phyloP scores from a whole-genome alignment of 2,888 invertebrate genomes.

The Hesperia comma region DNA sequence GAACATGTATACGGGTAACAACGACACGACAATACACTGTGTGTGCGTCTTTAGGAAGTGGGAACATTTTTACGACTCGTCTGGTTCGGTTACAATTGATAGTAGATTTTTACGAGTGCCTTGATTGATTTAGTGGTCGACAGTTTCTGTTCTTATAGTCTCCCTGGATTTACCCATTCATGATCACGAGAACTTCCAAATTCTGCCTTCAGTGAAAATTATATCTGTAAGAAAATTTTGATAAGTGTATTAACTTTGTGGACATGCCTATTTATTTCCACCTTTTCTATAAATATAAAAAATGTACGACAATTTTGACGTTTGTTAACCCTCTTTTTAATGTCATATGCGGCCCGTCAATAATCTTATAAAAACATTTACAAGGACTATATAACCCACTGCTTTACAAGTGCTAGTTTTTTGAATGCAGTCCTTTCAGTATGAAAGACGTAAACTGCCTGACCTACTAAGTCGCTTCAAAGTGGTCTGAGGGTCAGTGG shows the following conservation, averaged over 20 bases:
- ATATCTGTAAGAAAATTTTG: no score
- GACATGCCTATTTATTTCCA: no score
- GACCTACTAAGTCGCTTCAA: slow-evolving; percentile 29
- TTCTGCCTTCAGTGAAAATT: no score
- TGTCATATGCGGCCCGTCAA: not conserved
- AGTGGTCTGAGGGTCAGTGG: slow-evolving; percentile 24
- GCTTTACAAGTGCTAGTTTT: slow-evolving; percentile 16
- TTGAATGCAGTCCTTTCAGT: slow-evolving; percentile 28
- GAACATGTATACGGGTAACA: not conserved
- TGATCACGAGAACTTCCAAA: no score
- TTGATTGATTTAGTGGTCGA: no score
- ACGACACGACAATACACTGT: not conserved
- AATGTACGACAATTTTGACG: not conserved
- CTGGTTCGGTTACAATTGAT: no score
- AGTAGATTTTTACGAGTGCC: no score
- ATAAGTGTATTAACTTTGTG: no score
- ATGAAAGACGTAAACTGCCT: slow-evolving; percentile 19
- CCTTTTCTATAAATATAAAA: no score
- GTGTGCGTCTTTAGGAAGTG: not conserved
- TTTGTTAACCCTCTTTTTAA: not conserved
- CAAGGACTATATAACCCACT: slow-evolving; percentile 15
- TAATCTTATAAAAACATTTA: slow-evolving; percentile 15
- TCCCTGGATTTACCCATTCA: no score
- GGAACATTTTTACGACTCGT: not conserved
- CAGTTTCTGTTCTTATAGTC: no score